Evolutionary conservation across 2,113 vertebrate genomes (phyloP).

Genomic region (Sander vitreus): DNA sequence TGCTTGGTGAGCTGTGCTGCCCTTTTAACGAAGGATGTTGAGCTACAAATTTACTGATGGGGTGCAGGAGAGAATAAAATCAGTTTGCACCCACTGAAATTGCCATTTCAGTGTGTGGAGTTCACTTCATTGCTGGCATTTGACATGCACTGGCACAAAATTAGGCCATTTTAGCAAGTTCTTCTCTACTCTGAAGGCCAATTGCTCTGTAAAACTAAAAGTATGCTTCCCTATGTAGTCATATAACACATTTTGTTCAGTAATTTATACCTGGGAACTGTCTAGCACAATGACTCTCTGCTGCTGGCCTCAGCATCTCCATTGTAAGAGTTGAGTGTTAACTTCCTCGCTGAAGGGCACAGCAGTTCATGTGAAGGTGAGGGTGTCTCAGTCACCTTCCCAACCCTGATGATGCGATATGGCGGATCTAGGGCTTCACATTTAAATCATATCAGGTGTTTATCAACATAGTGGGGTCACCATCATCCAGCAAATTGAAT

Average conservation of each 20-base stretch:
- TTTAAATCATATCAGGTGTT: conserved; percentile 22
- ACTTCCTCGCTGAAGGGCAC: conserved; percentile 5
- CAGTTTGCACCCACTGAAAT: neutral
- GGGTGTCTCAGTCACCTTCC: neutral
- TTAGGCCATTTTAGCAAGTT: neutral
- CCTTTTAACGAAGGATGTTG: neutral
- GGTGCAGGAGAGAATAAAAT: neutral
- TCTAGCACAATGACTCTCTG: conserved; percentile 14
- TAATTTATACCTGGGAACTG: conserved; percentile 24
- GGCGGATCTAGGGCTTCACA: neutral
- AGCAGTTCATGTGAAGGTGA: neutral
- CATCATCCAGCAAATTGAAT: conserved; percentile 15
- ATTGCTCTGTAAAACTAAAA: conserved; percentile 21
- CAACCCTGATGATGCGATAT: neutral
- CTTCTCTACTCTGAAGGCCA: neutral
- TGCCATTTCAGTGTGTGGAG: neutral
- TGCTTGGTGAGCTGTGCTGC: conserved; percentile 2
- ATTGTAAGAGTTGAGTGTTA: conserved; percentile 2
- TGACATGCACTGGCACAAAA: conserved; percentile 14
- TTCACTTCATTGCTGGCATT: conserved; percentile 10
- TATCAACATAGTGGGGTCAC: conserved; percentile 21
- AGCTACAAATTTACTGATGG: neutral
- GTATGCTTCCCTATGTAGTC: neutral
- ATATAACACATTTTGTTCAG: conserved; percentile 16
- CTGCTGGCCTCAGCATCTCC: conserved; percentile 26